Percentiles rank a stretch among this genome's conserved stretches.
These are phyloP conservation scores for Dicrurus megarhynchus DNA, from an alignment of 2,113 vertebrate genomes.

Conservation along the genomic window DNA sequence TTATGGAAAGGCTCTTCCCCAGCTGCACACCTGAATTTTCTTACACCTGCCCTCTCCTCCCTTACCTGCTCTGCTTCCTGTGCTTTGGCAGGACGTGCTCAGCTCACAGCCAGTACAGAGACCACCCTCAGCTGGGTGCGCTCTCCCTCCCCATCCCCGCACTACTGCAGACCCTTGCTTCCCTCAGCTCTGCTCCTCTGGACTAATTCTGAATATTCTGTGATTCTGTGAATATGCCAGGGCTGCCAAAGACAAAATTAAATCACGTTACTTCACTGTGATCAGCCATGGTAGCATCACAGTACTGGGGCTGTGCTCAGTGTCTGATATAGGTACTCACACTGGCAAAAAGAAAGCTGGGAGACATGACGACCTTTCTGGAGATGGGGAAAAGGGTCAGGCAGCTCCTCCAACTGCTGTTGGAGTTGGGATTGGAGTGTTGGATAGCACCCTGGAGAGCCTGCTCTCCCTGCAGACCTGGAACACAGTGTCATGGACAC, in stretches of 20 bases:
- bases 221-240: not conserved
- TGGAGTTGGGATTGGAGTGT: rapidly evolving
- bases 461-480: not conserved
- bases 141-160: rapidly evolving
- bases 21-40: not conserved
- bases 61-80: not conserved
- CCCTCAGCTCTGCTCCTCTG: not conserved
- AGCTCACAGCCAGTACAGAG: not conserved
- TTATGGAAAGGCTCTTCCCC: not conserved
- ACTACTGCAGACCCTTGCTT: not conserved
- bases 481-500: rapidly evolving
- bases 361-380: not conserved
- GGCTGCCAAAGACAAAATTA: not conserved
- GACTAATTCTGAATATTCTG: not conserved
- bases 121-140: rapidly evolving
- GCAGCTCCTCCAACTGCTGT: not conserved
- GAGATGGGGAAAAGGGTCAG: not conserved
- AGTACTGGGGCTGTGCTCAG: rapidly evolving
- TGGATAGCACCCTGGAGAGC: not conserved
- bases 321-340: not conserved
- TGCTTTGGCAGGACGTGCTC: not conserved
- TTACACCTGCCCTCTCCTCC: not conserved
- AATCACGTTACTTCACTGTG: not conserved
- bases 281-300: not conserved
- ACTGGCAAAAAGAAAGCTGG: not conserved